Base-by-base conservation (phyloP, 2,888 invertebrate genomes). In the Malthinus flaveolus region DNA sequence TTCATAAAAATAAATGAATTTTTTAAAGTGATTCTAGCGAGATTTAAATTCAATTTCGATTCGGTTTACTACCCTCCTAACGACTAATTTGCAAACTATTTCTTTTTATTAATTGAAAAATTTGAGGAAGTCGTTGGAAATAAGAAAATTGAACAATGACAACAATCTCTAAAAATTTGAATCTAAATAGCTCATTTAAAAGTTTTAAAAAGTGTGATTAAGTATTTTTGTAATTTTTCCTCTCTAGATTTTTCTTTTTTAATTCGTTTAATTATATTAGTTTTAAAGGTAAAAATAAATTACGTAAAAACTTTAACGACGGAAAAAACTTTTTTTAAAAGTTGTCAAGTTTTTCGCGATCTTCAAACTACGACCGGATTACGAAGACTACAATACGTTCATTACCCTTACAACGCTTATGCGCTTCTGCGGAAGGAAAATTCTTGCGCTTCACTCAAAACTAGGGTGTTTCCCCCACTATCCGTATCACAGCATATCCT, bases 401-500 rank as follows among this genome's bases (percentile, higher is more conserved):
- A 45, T 47, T 54, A 58, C 62, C 56, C 55, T 48, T 39, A 32
- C 45, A 54, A 52, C 45, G 61, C 56, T 58, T 53, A 55, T 58
- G 53, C 61, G 63, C 63, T 61, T 60, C 61, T 57, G 56, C 49
- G 33, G 31, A 34, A 45, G 47, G 49, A 53, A 49, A 59, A 59
- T 61, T 51, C 55, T 58, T 53, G 63, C 56, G 63, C 58, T 58
- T 34, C 49, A 47, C 57, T 44, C 56, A 33, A 47, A 32, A 49
- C 50, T 44, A 47, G 46, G 53, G 55, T 55, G 61, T 58, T 63
- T 58, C 55, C 60, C 63, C 65, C 63, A 59, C 58, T 63, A 48
- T 58, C 55, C 56, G 59, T 65, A 63, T 61, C 62, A 58, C 42
- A 48, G 32, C 51, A 53, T 55, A 55, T 63, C 66, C 62, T 63